Conservation (phyloP, 2,888 invertebrate species). For the Lepetodrilus schrolli region DNA sequence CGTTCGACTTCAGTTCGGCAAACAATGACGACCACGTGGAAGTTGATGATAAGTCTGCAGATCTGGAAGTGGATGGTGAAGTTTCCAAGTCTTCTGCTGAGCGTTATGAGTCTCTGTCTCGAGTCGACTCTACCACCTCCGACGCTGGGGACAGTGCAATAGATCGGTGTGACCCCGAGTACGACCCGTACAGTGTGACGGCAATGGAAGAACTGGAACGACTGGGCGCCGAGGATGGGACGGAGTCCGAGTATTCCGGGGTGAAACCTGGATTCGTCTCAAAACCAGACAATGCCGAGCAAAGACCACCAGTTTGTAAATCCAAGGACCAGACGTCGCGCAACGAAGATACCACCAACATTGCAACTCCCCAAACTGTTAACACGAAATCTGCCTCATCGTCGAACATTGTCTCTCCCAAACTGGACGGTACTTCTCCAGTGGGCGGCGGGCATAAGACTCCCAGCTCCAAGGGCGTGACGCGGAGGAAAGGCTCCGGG, state of each 20-base stretch:
- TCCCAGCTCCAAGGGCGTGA: neutral
- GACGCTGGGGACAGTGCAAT: neutral
- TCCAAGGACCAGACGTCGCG: conserved; percentile 7
- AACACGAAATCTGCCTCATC: neutral
- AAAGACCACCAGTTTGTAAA: no score
- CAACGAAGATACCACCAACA: neutral
- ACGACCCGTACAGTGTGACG: conserved; percentile 66
- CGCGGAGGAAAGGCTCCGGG: conserved; percentile 40
- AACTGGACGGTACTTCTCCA: neutral
- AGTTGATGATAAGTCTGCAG: neutral
- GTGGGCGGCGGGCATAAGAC: conserved; percentile 15
- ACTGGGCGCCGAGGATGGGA: conserved; percentile 52
- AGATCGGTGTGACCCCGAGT: conserved; percentile 27
- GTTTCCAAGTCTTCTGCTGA: neutral
- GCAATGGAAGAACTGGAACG: conserved; percentile 72
- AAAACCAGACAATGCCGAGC: conserved; percentile 25
- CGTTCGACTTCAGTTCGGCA: conserved; percentile 2
- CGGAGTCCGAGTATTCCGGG: conserved; percentile 11
- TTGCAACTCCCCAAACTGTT: neutral
- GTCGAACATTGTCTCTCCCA: conserved; percentile 4
- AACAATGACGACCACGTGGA: neutral
- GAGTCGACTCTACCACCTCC: neutral
- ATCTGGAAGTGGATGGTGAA: neutral
- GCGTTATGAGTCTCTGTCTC: conserved; percentile 5
- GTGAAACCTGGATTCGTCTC: conserved; percentile 1